Percentiles rank a stretch among this genome's conserved stretches.
phyloP scores from a whole-genome alignment of 2,797 vertebrate species.

The Neosilurus hyrtlii region DNA sequence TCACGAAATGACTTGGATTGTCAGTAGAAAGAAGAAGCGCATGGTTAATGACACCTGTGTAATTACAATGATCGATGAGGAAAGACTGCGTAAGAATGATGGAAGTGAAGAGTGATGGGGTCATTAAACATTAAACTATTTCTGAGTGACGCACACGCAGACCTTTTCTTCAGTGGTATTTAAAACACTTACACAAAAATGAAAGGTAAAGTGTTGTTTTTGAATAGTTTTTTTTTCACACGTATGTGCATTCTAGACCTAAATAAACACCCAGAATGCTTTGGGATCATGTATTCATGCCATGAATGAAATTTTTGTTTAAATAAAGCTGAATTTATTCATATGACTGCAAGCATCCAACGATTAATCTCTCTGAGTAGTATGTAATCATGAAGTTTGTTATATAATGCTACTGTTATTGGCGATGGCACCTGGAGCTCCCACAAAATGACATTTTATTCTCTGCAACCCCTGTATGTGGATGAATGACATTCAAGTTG shows the following conservation, averaged over 20 bases:
- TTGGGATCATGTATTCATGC: neutral
- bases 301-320: neutral
- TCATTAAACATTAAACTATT: neutral
- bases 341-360: neutral
- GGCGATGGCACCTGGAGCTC: too few species aligned
- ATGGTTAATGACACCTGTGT: too few species aligned
- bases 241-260: too few species aligned
- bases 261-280: neutral
- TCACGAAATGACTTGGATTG: neutral
- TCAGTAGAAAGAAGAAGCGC: too few species aligned
- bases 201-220: neutral
- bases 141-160: neutral
- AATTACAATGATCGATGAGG: neutral
- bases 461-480: too few species aligned
- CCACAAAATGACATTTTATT: too few species aligned
- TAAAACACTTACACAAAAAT: neutral
- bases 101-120: too few species aligned
- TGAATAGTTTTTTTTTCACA: neutral
- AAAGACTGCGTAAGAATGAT: too few species aligned
- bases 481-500: too few species aligned
- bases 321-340: neutral
- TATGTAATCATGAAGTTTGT: too few species aligned
- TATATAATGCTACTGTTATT: too few species aligned
- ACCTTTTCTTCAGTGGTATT: neutral
- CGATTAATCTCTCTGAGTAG: neutral